Evolutionary conservation across 2,888 invertebrate species (phyloP), one percentile per base, ranked within the genome.

Genomic region (Craniophora ligustri): DNA sequence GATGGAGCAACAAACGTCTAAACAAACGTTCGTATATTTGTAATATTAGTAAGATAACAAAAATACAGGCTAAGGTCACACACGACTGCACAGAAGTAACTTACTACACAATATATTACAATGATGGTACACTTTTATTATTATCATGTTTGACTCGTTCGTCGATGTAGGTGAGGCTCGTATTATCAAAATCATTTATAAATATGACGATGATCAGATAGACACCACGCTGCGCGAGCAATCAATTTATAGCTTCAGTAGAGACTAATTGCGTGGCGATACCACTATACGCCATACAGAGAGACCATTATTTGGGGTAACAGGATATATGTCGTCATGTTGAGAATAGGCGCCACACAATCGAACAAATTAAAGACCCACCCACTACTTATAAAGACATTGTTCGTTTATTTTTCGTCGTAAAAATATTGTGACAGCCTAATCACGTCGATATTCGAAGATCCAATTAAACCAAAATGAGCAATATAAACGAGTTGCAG

Each of bases 221-320:
- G 88, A 78, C 84, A 53, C 70, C 91, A 85, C 75, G 88, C 88
- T 84, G 90, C 21, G 89, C 72, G 66, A 78, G 85, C 89, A 88
- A 91, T 90, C 89, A 91, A 90, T 91, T 91, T 88, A 89, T 89
- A 77, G 83, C 78, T 75, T 78, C 80, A 63, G 75, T 80, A 61
- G 78, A 85, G 85, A 91, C 90, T 89, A 91, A 91, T 89, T 87
- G 84, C 83, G 64, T 79, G 62, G 67, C 73, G 56, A 55, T 68
- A 76, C 81, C 81, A 73, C 79, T 76, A 75, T 68, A 75, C 55
- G 42, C 10, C 58, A 68, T 67, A 69, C 47, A 67, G 78, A 82
- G 77, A n/a, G 75, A 69, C 70, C 74, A 58, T 42, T 78, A 82
- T 84, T 77, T 44, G 18, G 38, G 34, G 11, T 28, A 62, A 26